A percentile compares a stretch with the other conserved stretches of the same genome.
Evolutionary conservation across 2,113 vertebrate genomes (phyloP).

Genomic region (Centropus bengalensis): DNA sequence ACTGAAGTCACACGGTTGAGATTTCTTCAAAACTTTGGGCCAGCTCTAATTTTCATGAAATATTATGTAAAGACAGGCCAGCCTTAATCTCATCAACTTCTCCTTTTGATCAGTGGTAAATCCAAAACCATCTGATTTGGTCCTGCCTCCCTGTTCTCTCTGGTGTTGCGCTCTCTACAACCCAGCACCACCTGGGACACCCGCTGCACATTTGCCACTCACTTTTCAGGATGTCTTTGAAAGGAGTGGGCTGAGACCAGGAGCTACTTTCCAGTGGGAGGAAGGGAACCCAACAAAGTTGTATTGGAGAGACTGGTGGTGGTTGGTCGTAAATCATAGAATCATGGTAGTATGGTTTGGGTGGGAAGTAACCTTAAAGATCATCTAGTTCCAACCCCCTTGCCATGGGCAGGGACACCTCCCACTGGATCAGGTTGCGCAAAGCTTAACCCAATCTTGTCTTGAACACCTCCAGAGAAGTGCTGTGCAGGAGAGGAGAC

Average conservation of each 20-base stretch:
- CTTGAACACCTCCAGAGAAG: not conserved
- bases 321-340: not conserved
- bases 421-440: too few species aligned
- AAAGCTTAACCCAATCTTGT: too few species aligned
- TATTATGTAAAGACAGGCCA: not conserved
- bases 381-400: too few species aligned
- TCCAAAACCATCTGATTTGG: not conserved
- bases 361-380: too few species aligned
- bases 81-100: rapidly evolving
- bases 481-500: not conserved
- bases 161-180: rapidly evolving
- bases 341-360: too few species aligned
- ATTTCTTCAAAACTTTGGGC: not conserved
- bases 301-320: not conserved
- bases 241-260: rapidly evolving
- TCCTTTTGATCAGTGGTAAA: not conserved
- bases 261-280: not conserved
- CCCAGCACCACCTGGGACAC: not conserved
- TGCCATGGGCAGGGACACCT: too few species aligned
- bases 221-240: not conserved
- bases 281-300: not conserved
- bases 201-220: not conserved
- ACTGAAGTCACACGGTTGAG: not conserved
- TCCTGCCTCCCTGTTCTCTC: not conserved
- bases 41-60: not conserved